Base-by-base conservation (phyloP, 2,888 invertebrate genomes). In the Synanthedon andrenaeformis region DNA sequence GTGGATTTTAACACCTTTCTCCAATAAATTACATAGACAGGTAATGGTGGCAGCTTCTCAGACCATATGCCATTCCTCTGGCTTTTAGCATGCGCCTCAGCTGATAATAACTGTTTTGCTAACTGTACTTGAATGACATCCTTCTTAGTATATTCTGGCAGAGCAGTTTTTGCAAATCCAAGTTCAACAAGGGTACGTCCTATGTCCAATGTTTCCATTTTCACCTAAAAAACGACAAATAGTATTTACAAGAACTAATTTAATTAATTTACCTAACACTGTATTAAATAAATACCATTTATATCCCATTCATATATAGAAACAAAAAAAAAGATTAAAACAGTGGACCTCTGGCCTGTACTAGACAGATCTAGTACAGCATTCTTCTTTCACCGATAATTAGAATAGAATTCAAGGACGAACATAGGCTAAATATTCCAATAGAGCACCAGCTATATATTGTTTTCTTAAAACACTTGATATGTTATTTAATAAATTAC, bases 101-200 rank as follows among this genome's bases (percentile, higher is more conserved):
- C 88, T 52, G 76, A 76, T 48, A 85, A 56, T 35, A 88, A 63
- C 0, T 60, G 69, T 5, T 82, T 80, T 4, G 81, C 84, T 53
- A 85, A 59, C 66, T 79, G 69, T 56, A 81, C 79, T 60, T 84
- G 84, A 35, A 84, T 64, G 12, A 78, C 79, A 54, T 85, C 77
- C 59, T 82, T 84, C 61, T 74, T 65, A 8, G 86, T 67, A 45
- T 63, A 65, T 59, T 56, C 58, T 13, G 80, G 85, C 1, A 83
- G 72, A 55, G 75, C 78, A 11, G 76, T 79, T 62, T 76, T 81
- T 14, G 87, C 88, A 66, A 81, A 86, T 17, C 88, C 88, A 55
- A 88, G 79, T 61, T 88, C 87, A 13, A 88, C 82, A 42, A 88
- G 66, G 58, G 80, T 83, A 62, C 85, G 76, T 42, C 83, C 88